These are phyloP conservation scores for Archips xylosteana DNA, from an alignment of 2,888 invertebrate species.

Conservation along the genomic window DNA sequence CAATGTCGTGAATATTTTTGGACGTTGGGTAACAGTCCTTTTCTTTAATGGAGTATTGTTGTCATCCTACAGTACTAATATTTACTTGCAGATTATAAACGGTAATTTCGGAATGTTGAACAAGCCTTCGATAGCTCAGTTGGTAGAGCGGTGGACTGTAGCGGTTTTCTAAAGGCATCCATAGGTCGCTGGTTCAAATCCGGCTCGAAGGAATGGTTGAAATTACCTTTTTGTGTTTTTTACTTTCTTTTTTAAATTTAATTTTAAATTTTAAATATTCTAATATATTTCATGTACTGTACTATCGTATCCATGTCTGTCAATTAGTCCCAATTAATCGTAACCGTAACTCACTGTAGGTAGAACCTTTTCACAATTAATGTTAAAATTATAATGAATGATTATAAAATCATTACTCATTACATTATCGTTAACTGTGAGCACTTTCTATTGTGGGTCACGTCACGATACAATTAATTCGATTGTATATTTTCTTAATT, in stretches of 20 bases:
- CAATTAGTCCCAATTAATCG: too few relatives aligned
- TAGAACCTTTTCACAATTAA: too few relatives aligned
- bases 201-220: conserved; percentile 80
- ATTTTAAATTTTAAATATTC: background rate
- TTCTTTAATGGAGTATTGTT: background rate
- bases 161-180: conserved; percentile 69
- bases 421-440: too few relatives aligned
- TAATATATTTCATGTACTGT: too few relatives aligned
- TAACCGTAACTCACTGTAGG: too few relatives aligned
- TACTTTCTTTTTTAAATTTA: background rate
- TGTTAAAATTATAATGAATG: too few relatives aligned
- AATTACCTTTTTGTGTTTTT: conserved; percentile 30
- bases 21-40: background rate
- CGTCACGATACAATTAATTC: too few relatives aligned
- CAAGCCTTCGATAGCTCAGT: conserved; percentile 85
- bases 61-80: conserved; percentile 12
- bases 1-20: background rate
- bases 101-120: conserved; percentile 45
- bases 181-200: conserved; percentile 87
- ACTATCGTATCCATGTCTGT: too few relatives aligned
- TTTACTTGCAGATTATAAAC: conserved; percentile 2
- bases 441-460: too few relatives aligned
- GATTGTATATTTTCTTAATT: background rate
- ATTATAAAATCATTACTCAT: too few relatives aligned
- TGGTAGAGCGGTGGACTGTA: conserved; percentile 87